A percentile compares a stretch with the other conserved stretches of the same genome.
These are phyloP conservation scores for Botia almorhae DNA, from an alignment of 2,797 vertebrate species.

Conservation along the genomic window DNA sequence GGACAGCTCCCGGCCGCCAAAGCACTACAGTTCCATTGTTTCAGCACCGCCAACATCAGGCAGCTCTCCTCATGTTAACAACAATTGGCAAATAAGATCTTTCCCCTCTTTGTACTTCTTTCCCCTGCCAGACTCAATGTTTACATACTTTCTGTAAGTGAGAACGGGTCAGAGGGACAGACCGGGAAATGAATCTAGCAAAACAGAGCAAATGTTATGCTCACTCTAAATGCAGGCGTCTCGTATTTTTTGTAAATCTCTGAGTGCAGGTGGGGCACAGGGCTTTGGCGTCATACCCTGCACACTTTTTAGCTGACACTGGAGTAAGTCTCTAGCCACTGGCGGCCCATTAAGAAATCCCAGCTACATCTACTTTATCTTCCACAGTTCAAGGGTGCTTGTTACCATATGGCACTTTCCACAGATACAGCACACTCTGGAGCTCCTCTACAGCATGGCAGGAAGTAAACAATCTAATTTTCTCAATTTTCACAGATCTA, in stretches of 20 bases:
- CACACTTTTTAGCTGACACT: constrained; percentile 25
- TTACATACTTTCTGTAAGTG: constrained; percentile 58
- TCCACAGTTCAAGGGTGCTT: not conserved
- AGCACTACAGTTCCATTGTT: constrained; percentile 57
- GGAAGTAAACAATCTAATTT: not conserved
- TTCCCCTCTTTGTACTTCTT: constrained; percentile 51
- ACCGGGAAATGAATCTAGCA: constrained; percentile 18
- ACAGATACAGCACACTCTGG: not conserved
- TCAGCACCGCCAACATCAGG: constrained; percentile 55
- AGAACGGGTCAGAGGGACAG: constrained; percentile 45
- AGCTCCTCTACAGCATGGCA: not conserved
- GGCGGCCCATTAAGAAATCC: constrained; percentile 14
- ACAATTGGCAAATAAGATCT: constrained; percentile 55
- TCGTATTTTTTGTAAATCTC: constrained; percentile 12
- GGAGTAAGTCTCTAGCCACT: constrained; percentile 25
- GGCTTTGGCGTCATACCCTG: constrained; percentile 7
- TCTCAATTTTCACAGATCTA: not conserved
- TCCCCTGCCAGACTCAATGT: constrained; percentile 53
- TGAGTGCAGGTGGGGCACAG: constrained; percentile 23
- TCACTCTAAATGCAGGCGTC: constrained; percentile 27
- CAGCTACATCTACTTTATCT: constrained; percentile 17
- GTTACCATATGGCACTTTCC: constrained; percentile 9
- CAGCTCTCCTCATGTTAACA: constrained; percentile 60
- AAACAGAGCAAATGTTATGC: constrained; percentile 29
- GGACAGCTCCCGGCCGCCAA: constrained; percentile 59